These are phyloP conservation scores for Eurosta solidaginis DNA, from an alignment of 1,140 invertebrate species.

Conservation along the genomic window DNA sequence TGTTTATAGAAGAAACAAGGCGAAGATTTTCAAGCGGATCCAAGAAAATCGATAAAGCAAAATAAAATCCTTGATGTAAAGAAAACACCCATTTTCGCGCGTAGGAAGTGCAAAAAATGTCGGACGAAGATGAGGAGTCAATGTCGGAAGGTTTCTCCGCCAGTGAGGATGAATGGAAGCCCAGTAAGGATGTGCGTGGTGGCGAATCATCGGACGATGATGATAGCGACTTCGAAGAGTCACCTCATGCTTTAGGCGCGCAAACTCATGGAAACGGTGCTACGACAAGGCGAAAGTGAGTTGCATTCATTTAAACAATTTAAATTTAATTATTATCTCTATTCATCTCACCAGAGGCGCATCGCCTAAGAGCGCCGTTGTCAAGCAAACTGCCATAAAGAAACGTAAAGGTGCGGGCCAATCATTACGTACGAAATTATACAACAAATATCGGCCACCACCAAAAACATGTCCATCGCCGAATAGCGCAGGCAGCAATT, in stretches of 20 bases:
- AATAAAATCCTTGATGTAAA: constrained; percentile 11
- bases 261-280: constrained; percentile 12
- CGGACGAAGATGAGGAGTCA: constrained; percentile 55
- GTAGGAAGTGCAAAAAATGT: constrained; percentile 41
- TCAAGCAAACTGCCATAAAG: constrained; percentile 39
- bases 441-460: constrained; percentile 56
- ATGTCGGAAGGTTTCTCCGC: constrained; percentile 55
- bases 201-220: constrained; percentile 55
- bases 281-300: constrained; percentile 38
- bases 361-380: background rate
- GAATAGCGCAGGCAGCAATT: constrained; percentile 47
- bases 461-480: constrained; percentile 47
- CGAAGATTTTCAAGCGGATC: background rate
- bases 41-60: constrained; percentile 11
- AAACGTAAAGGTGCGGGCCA: constrained; percentile 52
- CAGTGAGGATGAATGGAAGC: constrained; percentile 57
- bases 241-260: constrained; percentile 30
- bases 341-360: constrained; percentile 10
- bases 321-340: background rate
- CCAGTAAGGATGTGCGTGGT: constrained; percentile 47
- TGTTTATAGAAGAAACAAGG: background rate
- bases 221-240: constrained; percentile 54
- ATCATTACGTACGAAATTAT: constrained; percentile 54
- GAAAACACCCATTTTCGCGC: background rate
- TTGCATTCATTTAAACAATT: background rate